phyloP scores from a whole-genome alignment of 2,888 invertebrate genomes.

The Apamea monoglypha region DNA sequence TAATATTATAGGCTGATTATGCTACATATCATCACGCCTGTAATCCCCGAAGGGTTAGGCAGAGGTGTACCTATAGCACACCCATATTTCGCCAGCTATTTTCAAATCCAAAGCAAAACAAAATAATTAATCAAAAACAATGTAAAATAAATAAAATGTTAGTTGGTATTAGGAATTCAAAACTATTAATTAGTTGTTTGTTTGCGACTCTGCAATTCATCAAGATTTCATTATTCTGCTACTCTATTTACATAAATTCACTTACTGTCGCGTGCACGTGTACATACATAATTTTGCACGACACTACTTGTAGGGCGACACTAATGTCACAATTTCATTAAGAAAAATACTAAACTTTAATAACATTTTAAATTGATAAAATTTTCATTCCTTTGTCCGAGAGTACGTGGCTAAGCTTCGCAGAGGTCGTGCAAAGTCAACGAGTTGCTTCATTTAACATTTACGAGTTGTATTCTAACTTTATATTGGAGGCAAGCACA shows the following conservation, averaged over 20 bases:
- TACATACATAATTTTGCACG: neutral
- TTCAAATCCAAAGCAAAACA: neutral
- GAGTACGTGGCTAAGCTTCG: slow-evolving; percentile 33
- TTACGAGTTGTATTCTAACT: slow-evolving; percentile 56
- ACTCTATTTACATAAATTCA: neutral
- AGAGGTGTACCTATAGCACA: no score
- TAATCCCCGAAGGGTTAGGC: neutral
- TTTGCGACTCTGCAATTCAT: neutral
- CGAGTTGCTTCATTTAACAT: slow-evolving; percentile 60
- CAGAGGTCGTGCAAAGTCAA: slow-evolving; percentile 33
- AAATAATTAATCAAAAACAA: neutral
- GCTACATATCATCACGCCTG: neutral
- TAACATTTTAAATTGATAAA: slow-evolving; percentile 17
- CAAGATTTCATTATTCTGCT: neutral
- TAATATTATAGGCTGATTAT: no score
- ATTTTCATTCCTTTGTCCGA: slow-evolving; percentile 39
- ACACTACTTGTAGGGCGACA: neutral
- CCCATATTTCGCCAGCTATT: neutral
- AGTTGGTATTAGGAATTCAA: neutral
- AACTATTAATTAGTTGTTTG: neutral
- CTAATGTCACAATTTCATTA: neutral
- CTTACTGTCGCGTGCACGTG: neutral
- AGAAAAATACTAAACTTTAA: slow-evolving; percentile 19
- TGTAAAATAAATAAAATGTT: neutral
- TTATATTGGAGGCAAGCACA: slow-evolving; percentile 38